Conservation (phyloP, 2,888 invertebrate genomes). For the Pollenia labialis region DNA sequence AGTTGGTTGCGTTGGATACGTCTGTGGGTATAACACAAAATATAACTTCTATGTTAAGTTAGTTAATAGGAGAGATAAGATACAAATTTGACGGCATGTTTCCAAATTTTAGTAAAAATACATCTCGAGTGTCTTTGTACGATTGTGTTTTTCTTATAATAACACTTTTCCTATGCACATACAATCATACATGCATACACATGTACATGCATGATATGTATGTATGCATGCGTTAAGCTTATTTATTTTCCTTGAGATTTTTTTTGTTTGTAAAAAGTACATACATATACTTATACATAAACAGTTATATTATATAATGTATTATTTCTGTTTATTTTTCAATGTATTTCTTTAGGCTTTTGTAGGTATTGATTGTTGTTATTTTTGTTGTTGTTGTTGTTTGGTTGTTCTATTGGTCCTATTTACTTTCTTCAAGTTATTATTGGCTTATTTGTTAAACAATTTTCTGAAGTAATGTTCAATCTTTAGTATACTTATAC, state of each 20-base stretch:
- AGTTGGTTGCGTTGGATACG: too few species aligned
- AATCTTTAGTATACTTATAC: conserved; percentile 56
- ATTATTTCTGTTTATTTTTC: conserved; percentile 36
- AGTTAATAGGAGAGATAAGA: too few species aligned
- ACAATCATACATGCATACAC: too few species aligned
- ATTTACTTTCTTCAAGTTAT: conserved; percentile 37
- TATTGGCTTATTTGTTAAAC: conserved; percentile 65
- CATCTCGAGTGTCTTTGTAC: neutral
- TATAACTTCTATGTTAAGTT: too few species aligned
- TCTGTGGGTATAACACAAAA: too few species aligned
- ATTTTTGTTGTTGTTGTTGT: neutral
- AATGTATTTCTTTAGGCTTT: neutral
- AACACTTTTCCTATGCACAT: neutral
- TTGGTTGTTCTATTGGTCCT: conserved; percentile 3
- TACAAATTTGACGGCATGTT: too few species aligned
- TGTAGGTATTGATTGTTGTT: neutral
- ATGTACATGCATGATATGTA: too few species aligned
- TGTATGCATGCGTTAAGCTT: conserved; percentile 1
- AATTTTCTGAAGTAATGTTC: conserved; percentile 56
- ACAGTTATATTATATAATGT: neutral
- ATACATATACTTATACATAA: too few species aligned
- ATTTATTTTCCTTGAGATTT: conserved; percentile 26
- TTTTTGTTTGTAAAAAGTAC: neutral
- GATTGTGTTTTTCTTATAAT: neutral
- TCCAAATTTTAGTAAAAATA: too few species aligned